Evolutionary conservation across 2,888 invertebrate genomes (phyloP).

Genomic region (Callimorpha dominula): DNA sequence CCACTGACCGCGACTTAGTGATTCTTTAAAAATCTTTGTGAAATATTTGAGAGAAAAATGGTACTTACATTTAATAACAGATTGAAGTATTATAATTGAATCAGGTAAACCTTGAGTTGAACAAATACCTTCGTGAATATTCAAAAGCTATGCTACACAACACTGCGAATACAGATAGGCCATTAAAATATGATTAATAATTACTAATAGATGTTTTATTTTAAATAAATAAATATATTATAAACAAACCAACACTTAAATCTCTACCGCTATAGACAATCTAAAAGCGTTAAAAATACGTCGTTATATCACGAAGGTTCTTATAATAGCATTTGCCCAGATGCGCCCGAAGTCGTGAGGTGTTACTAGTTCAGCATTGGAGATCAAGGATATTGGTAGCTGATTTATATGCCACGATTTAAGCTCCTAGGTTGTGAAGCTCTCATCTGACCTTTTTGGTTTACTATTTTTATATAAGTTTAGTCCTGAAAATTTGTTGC

Average conservation of each 20-base stretch:
- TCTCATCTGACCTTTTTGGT: neutral
- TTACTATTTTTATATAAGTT: conserved; percentile 6
- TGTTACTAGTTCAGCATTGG: conserved; percentile 22
- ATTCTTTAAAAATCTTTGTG: neutral
- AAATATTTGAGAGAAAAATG: conserved; percentile 28
- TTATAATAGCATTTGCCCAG: conserved; percentile 11
- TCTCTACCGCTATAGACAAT: conserved; percentile 6
- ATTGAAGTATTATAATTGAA: neutral
- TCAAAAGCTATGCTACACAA: neutral
- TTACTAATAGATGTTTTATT: too few relatives aligned
- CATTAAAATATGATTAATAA: too few relatives aligned
- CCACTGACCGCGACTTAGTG: conserved; percentile 13
- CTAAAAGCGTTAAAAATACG: conserved; percentile 4
- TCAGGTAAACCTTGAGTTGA: neutral
- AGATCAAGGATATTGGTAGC: conserved; percentile 21
- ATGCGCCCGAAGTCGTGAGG: conserved; percentile 18
- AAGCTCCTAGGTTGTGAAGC: conserved; percentile 9
- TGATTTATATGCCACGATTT: conserved; percentile 24
- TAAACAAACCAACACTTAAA: neutral
- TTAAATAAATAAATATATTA: neutral
- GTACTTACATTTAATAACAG: neutral
- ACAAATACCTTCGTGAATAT: neutral
- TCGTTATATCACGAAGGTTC: neutral
- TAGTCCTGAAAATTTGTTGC: neutral
- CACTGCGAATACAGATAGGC: too few relatives aligned